A percentile compares a stretch with the other conserved stretches of the same genome.
Evolutionary conservation across 2,888 invertebrate genomes (phyloP).

Genomic region (Therioaphis trifolii): DNA sequence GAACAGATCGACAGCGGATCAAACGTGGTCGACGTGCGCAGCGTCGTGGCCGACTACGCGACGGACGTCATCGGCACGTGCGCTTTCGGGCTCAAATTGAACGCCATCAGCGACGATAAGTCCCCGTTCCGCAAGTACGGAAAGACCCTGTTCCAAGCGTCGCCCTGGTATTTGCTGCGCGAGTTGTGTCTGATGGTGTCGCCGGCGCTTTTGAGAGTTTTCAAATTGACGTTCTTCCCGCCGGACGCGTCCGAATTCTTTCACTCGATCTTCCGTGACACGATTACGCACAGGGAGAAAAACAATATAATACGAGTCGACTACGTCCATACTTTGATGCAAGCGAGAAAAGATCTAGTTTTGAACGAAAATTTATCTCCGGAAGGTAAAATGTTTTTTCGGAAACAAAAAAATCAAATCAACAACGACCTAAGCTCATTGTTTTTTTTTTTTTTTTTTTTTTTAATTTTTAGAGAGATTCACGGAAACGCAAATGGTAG

Average conservation of each 20-base stretch:
- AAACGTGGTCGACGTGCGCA: slow-evolving; percentile 68
- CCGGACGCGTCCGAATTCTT: slow-evolving; percentile 66
- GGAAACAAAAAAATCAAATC: no score
- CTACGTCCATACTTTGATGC: slow-evolving; percentile 44
- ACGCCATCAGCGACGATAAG: slow-evolving; percentile 68
- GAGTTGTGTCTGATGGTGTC: slow-evolving; percentile 62
- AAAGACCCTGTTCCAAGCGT: slow-evolving; percentile 32
- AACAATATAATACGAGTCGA: slow-evolving; percentile 45
- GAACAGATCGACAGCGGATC: background rate
- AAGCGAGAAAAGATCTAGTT: background rate
- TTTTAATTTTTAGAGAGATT: slow-evolving; percentile 62
- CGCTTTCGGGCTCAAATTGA: slow-evolving; percentile 71
- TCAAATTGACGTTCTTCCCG: slow-evolving; percentile 64
- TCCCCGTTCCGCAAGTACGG: slow-evolving; percentile 68
- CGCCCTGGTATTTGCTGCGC: slow-evolving; percentile 64
- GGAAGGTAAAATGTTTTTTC: no score
- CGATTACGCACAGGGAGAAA: slow-evolving; percentile 31
- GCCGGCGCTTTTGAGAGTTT: slow-evolving; percentile 48
- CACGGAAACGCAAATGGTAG: slow-evolving; percentile 67
- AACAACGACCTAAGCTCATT: no score
- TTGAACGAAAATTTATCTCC: background rate
- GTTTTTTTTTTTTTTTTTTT: no score
- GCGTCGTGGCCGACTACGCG: slow-evolving; percentile 69
- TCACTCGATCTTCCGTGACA: slow-evolving; percentile 64
- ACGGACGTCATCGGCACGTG: slow-evolving; percentile 71